Evolutionary conservation across 2,888 invertebrate species (phyloP).

Genomic region (Tetragnatha montana): DNA sequence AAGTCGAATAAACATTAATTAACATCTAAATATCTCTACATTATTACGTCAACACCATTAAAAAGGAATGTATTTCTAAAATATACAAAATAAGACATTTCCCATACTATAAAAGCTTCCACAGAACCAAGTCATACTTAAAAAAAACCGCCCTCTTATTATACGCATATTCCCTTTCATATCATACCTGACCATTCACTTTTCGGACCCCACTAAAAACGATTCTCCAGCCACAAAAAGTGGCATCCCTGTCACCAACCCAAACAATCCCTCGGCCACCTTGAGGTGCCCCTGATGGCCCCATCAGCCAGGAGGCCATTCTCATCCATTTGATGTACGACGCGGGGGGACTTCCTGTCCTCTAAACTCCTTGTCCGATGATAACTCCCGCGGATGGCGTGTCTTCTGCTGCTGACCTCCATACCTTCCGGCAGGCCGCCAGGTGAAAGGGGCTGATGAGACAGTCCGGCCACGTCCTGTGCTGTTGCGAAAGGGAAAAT

Average conservation of each 20-base stretch:
- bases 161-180: no score
- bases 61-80: no score
- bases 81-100: no score
- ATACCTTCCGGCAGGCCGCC: neutral
- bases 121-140: no score
- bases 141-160: no score
- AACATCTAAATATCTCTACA: no score
- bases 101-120: no score
- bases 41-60: no score
- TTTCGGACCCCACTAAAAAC: neutral
- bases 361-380: slow-evolving; percentile 41
- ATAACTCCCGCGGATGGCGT: slow-evolving; percentile 40
- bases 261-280: neutral
- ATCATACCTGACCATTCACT: no score
- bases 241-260: neutral
- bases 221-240: neutral
- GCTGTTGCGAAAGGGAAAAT: neutral
- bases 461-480: slow-evolving; percentile 32
- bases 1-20: no score
- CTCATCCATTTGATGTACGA: slow-evolving; percentile 18
- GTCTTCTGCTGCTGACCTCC: slow-evolving; percentile 35
- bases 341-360: neutral
- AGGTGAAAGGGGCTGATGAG: slow-evolving; percentile 12
- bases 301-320: slow-evolving; percentile 15
- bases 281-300: neutral